Percentiles rank a stretch among this genome's conserved stretches.
Evolutionary conservation across 2,888 invertebrate species (phyloP).

Genomic region (Lithodes maja): DNA sequence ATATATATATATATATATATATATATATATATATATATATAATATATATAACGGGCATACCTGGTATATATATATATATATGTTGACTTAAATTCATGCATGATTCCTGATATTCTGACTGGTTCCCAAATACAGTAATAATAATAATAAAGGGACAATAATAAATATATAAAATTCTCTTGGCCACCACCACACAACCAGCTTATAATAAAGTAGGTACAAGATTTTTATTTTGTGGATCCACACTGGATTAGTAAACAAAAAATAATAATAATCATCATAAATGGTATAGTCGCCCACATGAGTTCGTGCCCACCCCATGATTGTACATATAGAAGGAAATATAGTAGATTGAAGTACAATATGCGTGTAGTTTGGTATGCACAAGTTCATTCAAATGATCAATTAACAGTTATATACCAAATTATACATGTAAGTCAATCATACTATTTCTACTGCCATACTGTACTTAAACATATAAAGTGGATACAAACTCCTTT

Average conservation of each 20-base stretch:
- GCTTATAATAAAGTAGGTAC: background rate
- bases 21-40: constrained; percentile 2
- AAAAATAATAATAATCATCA: background rate
- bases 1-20: constrained; percentile 6
- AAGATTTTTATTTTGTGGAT: background rate
- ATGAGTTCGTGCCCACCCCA: no score
- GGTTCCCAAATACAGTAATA: constrained; percentile 14
- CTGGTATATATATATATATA: background rate
- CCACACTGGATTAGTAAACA: background rate
- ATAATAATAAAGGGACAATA: background rate
- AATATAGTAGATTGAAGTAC: no score
- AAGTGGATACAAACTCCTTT: background rate
- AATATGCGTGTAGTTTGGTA: no score
- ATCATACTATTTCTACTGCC: no score
- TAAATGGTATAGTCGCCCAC: background rate
- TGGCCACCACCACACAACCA: constrained; percentile 17
- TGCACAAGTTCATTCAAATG: no score
- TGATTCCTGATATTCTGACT: background rate
- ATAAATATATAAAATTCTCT: background rate
- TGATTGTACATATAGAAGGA: no score
- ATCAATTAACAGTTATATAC: no score
- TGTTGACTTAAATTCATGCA: background rate
- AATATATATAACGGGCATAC: background rate
- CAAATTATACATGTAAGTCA: no score
- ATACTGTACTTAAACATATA: no score